Conservation (phyloP, 2,797 vertebrate genomes). For the Chrysocyon brachyurus region DNA sequence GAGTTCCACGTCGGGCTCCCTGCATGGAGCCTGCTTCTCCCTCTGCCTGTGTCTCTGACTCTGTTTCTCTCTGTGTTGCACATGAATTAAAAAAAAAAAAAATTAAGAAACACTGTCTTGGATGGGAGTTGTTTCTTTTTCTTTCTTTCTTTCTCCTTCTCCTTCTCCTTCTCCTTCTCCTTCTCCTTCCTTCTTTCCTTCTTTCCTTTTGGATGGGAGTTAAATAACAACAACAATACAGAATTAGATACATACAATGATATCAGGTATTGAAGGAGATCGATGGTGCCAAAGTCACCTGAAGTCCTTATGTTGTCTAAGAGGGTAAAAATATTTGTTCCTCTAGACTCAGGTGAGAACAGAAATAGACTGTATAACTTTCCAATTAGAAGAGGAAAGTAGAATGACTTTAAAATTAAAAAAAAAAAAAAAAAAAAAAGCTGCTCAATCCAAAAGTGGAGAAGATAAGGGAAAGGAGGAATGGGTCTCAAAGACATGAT, state of each 20-base stretch:
- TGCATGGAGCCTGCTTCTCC: too few relatives aligned
- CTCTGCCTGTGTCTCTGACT: too few relatives aligned
- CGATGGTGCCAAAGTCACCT: not conserved
- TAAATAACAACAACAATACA: not conserved
- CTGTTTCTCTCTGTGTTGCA: too few relatives aligned
- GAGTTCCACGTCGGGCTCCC: too few relatives aligned
- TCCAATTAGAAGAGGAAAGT: not conserved
- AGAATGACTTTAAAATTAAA: not conserved
- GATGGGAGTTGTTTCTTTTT: not conserved
- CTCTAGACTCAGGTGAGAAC: not conserved
- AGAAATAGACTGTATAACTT: not conserved
- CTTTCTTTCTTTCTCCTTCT: too few relatives aligned
- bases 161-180: too few relatives aligned
- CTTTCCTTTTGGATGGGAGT: not conserved
- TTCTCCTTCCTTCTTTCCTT: too few relatives aligned
- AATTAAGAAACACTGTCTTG: not conserved
- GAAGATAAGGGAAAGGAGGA: not conserved
- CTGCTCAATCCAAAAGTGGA: not conserved
- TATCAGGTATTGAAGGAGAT: not conserved
- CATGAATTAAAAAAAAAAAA: too few relatives aligned
- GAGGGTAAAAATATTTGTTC: not conserved
- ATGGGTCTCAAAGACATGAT: not conserved
- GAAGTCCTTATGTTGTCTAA: not conserved
- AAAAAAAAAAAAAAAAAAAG: not conserved
- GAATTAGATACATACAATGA: not conserved